A percentile compares a stretch with the other conserved stretches of the same genome.
These are phyloP conservation scores for Myopa tessellatipennis DNA, from an alignment of 2,888 invertebrate species.

Conservation along the genomic window DNA sequence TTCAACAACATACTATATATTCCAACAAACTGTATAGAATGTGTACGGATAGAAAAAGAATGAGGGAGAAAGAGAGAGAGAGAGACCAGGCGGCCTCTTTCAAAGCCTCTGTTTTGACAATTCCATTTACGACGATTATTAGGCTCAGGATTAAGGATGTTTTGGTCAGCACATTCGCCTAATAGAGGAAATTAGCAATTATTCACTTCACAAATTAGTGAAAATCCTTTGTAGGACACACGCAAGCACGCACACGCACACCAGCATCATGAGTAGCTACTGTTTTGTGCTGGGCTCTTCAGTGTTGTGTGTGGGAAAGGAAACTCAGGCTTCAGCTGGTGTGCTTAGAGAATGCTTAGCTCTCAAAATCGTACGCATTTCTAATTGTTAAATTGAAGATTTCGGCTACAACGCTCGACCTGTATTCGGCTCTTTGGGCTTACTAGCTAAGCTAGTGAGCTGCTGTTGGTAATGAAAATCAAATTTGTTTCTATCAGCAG, in stretches of 20 bases:
- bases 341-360: constrained; percentile 28
- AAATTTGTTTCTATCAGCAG: neutral
- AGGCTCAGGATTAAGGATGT: constrained; percentile 33
- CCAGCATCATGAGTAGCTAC: neutral
- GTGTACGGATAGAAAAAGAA: too few relatives aligned
- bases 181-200: constrained; percentile 62
- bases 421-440: neutral
- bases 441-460: neutral
- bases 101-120: constrained; percentile 45
- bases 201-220: constrained; percentile 59
- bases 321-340: constrained; percentile 22
- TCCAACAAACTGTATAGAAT: too few relatives aligned
- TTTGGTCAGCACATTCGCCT: constrained; percentile 48
- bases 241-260: constrained; percentile 12
- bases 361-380: constrained; percentile 24
- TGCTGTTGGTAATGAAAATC: neutral
- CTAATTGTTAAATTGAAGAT: constrained; percentile 37
- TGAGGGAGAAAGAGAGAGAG: too few relatives aligned
- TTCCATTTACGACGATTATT: constrained; percentile 37
- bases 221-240: constrained; percentile 49
- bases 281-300: neutral
- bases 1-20: neutral
- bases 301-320: constrained; percentile 31
- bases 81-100: constrained; percentile 17
- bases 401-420: neutral